Conservation (phyloP, 2,113 vertebrate genomes). For the Pangasianodon hypophthalmus region DNA sequence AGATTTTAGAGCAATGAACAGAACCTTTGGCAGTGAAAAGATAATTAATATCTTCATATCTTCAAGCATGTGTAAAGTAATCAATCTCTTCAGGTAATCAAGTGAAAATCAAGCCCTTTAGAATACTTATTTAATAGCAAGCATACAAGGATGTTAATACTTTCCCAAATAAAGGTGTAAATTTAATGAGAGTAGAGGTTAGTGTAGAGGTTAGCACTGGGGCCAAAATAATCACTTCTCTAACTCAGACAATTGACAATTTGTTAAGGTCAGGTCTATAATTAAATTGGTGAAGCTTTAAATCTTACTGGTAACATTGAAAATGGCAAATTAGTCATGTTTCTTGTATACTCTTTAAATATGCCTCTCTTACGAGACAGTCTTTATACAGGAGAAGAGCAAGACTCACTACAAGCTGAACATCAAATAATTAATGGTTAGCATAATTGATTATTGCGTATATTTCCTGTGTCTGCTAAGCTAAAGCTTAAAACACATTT, state of each 20-base stretch:
- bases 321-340: neutral
- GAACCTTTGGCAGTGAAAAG: neutral
- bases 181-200: neutral
- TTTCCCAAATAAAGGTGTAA: neutral
- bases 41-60: neutral
- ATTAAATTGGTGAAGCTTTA: neutral
- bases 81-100: neutral
- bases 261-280: slow-evolving; percentile 6
- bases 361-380: neutral
- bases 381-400: slow-evolving; percentile 31
- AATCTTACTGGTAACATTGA: neutral
- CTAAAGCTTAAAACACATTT: slow-evolving; percentile 38
- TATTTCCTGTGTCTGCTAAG: slow-evolving; percentile 18
- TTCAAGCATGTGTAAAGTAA: neutral
- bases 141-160: neutral
- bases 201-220: neutral
- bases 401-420: slow-evolving; percentile 32
- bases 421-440: slow-evolving; percentile 30
- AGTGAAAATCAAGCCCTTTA: slow-evolving; percentile 34
- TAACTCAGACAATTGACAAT: neutral
- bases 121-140: slow-evolving; percentile 13
- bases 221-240: neutral
- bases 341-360: neutral
- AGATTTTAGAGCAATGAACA: neutral
- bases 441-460: slow-evolving; percentile 45